These are phyloP conservation scores for Lacanobia wlatinum DNA, from an alignment of 2,888 invertebrate species.

Conservation along the genomic window DNA sequence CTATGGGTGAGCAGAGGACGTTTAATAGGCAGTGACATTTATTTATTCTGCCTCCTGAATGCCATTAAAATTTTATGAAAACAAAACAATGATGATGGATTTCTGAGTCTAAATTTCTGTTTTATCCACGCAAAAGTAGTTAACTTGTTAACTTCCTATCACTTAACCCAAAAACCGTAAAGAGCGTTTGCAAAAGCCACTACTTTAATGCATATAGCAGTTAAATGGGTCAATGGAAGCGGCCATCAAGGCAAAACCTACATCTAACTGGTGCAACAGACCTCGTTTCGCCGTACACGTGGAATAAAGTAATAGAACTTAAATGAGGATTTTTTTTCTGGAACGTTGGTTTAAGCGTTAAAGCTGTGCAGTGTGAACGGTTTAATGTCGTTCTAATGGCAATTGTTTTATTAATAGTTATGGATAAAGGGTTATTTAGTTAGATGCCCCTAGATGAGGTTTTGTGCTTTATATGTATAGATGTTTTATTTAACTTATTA, in stretches of 20 bases:
- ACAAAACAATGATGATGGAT: neutral
- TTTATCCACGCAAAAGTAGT: neutral
- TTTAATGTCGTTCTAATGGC: constrained; percentile 8
- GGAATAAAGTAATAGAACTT: constrained; percentile 43
- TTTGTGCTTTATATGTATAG: neutral
- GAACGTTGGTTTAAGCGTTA: constrained; percentile 19
- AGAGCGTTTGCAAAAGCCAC: constrained; percentile 52
- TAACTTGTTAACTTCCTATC: constrained; percentile 21
- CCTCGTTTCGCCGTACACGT: constrained; percentile 52
- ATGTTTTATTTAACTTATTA: neutral
- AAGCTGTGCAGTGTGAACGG: constrained; percentile 8
- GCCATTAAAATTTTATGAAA: constrained; percentile 4
- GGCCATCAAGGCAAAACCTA: constrained; percentile 71
- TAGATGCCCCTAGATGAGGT: neutral
- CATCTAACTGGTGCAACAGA: constrained; percentile 70
- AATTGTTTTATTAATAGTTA: neutral
- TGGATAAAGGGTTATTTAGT: neutral
- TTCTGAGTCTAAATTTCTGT: neutral
- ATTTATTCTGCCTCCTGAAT: constrained; percentile 17
- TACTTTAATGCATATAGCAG: constrained; percentile 55
- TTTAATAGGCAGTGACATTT: constrained; percentile 36
- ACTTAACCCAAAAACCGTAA: constrained; percentile 51
- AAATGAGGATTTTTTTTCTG: constrained; percentile 36
- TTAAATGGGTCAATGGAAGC: constrained; percentile 77
- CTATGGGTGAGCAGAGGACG: constrained; percentile 32